Base-by-base conservation (phyloP, 2,113 vertebrate genomes). In the Ochotona princeps region DNA sequence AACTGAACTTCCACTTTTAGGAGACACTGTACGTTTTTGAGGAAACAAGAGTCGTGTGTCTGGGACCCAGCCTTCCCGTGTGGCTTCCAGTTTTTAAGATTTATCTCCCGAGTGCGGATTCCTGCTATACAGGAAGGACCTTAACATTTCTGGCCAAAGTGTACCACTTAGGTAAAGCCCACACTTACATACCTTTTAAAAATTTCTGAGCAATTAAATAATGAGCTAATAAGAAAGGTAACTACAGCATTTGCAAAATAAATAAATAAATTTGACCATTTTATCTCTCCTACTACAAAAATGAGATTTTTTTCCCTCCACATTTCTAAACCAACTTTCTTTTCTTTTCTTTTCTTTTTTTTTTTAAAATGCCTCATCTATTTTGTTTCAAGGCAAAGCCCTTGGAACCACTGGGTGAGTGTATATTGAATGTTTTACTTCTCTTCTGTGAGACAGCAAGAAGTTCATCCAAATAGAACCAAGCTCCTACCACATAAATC, bases 381-480 rank as follows among this genome's bases (percentile, higher is more conserved):
- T 79, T 90, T 78, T 67, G 25, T 80, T 66, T 91, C 60, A 95
- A 91, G 78, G 32, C 49, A 78, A 83, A 69, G 6, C 5, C 72
- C 38, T 83, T 95, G 76, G 89, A 96, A 95, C 18, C 70, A 70
- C 69, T 95, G 92, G 89, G 47, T 95, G 73, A 92, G 87, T 82
- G 69, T 87, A 87, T 82, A 78, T 38, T 91, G 72, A 92, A 84
- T 90, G 79, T 85, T 95, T 96, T 73, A 80, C 89, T 96, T 96
- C 90, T 85, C 87, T 87, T 94, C 60, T 93, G 57, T 84, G 89
- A 95, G 89, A 96, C 87, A 96, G 89, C 94, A 94, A 91, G 72
- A 93, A 94, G 89, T 95, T 94, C 90, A 88, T 95, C 96, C 96
- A 93, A 97, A 94, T 85, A 93, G 94, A 94, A 90, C 93, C 90